Evolutionary conservation across 2,113 vertebrate genomes (phyloP), one percentile per base, ranked within the genome.

Genomic region (Corythoichthys haematopterus): DNA sequence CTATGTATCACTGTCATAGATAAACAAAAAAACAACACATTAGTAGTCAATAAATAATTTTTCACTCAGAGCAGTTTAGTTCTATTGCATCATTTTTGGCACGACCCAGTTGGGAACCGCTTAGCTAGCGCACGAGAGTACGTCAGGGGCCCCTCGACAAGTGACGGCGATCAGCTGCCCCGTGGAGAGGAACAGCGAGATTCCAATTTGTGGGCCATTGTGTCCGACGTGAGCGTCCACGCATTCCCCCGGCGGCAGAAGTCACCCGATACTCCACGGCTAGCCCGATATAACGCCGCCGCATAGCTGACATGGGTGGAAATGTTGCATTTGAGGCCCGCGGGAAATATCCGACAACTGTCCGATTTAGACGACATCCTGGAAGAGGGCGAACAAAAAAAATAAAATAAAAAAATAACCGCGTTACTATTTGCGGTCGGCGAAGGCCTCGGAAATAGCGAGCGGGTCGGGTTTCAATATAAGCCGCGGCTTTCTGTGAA

Each of bases 401-500:
- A 80, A 65, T 59, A 77, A 83, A 80, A 76, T 83, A 79, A 82
- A 79, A 77, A 82, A 87, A 83, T 75, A 68, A 66, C 47, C 57
- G 72, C 63, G 60, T 71, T 77, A 80, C 91, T 93, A 93, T 92
- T 91, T 92, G 88, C 83, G 83, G 89, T 81, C 4, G 64, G 69
- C 76, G 84, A 85, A 88, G 83, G 87, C 79, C 80, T 90, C 85
- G 76, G 85, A 90, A 92, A 92, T 91, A 90, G 89, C 80, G 80
- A 75, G 79, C 71, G 90, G 80, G 51, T 92, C 88, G 56, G 84
- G 86, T 91, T 91, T 91, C 91, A 90, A 78, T 85, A 78, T 91
- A 91, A 91, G 87, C 86, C 84, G 35, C 71, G 86, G 88, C 88
- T 91, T 89, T 91, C 91, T 92, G 89, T 92, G 91, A 91, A 91